Conservation (phyloP, 1,140 invertebrate genomes). For the Cydia splendana region DNA sequence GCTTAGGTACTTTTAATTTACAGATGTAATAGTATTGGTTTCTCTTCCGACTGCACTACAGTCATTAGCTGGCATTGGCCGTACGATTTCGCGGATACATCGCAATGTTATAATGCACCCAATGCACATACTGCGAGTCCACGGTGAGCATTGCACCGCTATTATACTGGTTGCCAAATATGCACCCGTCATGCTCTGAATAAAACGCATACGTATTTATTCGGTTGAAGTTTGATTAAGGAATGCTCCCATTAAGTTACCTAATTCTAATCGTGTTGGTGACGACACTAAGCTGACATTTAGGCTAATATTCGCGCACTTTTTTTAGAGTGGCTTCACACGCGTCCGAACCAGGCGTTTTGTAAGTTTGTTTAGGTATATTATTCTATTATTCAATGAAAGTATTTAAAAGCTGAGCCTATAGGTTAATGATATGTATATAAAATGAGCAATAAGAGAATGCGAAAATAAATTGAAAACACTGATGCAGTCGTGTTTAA, state of each 20-base stretch:
- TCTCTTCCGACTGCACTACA: conserved; percentile 24
- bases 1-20: not conserved
- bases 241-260: conserved; percentile 12
- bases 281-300: not conserved
- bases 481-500: too few species aligned
- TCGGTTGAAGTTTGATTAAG: conserved; percentile 12
- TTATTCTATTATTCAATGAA: too few species aligned
- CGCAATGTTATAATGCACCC: conserved; percentile 36
- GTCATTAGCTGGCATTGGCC: conserved; percentile 33
- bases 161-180: conserved; percentile 51
- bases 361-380: too few species aligned
- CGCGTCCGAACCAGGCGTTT: too few species aligned
- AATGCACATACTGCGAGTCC: conserved; percentile 23
- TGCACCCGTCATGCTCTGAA: conserved; percentile 63
- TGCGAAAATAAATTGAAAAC: too few species aligned
- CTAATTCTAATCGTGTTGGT: not conserved
- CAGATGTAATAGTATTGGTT: conserved; percentile 12
- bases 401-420: too few species aligned
- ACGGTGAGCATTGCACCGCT: conserved; percentile 35
- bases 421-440: too few species aligned
- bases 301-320: not conserved
- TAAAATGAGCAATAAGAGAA: too few species aligned
- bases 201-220: conserved; percentile 47
- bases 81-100: conserved; percentile 45
- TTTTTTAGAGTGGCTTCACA: too few species aligned